Conservation (phyloP, 2,888 invertebrate genomes). For the Ichneumon xanthorius region DNA sequence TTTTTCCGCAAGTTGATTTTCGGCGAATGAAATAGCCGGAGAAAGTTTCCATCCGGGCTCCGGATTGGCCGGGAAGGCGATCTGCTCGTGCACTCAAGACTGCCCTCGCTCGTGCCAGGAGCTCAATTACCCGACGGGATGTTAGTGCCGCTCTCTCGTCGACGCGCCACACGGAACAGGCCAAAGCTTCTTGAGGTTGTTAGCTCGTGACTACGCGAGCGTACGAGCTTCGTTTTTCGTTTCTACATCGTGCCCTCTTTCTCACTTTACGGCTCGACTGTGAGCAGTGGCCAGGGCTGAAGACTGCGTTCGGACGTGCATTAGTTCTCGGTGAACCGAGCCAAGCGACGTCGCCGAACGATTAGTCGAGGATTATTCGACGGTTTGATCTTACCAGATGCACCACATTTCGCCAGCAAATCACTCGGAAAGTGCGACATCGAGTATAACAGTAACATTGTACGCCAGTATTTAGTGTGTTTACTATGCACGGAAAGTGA, state of each 20-base stretch:
- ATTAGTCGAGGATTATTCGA: conserved; percentile 68
- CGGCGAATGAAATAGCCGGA: conserved; percentile 6
- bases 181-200: conserved; percentile 41
- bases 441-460: conserved; percentile 34
- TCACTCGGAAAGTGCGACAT: conserved; percentile 60
- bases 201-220: conserved; percentile 55
- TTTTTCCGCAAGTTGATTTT: conserved; percentile 24
- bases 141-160: conserved; percentile 14
- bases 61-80: not conserved
- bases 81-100: conserved; percentile 36
- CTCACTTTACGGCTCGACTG: conserved; percentile 22
- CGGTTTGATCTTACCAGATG: conserved; percentile 69
- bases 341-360: conserved; percentile 61
- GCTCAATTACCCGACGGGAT: conserved; percentile 63
- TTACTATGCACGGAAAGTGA: not conserved
- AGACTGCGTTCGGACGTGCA: conserved; percentile 21
- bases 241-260: conserved; percentile 1
- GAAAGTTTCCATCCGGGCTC: conserved; percentile 20
- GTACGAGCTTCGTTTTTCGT: conserved; percentile 29
- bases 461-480: conserved; percentile 28
- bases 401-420: conserved; percentile 63
- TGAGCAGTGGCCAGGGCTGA: not conserved
- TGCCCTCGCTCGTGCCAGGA: conserved; percentile 59
- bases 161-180: conserved; percentile 42
- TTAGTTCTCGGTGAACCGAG: conserved; percentile 53